Conservation (phyloP, 1,140 invertebrate genomes). For the Pseudomyrmex cubaensis region DNA sequence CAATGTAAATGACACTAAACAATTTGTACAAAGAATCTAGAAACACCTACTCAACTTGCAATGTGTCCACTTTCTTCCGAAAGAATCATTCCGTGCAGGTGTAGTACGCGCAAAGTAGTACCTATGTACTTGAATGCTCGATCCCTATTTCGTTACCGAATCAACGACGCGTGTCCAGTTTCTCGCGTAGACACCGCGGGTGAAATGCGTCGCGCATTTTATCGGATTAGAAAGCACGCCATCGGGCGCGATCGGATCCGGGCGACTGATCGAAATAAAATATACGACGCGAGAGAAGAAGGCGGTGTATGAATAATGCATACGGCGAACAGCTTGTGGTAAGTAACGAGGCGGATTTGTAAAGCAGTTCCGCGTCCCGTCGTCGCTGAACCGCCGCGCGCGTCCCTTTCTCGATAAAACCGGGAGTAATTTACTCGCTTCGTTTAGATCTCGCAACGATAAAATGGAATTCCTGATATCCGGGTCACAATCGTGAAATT, state of each 20-base stretch:
- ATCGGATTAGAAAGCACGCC: slow-evolving; percentile 69
- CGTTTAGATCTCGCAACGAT: slow-evolving; percentile 33
- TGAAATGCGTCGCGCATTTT: slow-evolving; percentile 66
- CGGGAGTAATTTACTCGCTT: slow-evolving; percentile 67
- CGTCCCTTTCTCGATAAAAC: slow-evolving; percentile 52
- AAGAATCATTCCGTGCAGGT: slow-evolving; percentile 50
- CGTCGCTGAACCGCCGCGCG: slow-evolving; percentile 20
- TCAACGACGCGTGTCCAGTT: slow-evolving; percentile 60
- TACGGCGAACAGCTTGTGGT: slow-evolving; percentile 62
- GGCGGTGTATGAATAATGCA: slow-evolving; percentile 71
- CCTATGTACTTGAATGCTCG: background rate
- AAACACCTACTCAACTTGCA: background rate
- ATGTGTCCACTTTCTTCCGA: background rate
- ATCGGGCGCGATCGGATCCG: slow-evolving; percentile 45
- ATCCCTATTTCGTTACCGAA: slow-evolving; percentile 66
- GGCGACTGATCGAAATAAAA: slow-evolving; percentile 67
- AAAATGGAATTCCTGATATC: slow-evolving; percentile 57
- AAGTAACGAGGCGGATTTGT: slow-evolving; percentile 74
- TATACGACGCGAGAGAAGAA: slow-evolving; percentile 66
- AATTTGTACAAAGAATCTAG: too few species aligned
- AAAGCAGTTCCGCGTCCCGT: slow-evolving; percentile 62
- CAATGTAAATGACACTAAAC: background rate
- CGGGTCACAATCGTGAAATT: slow-evolving; percentile 51
- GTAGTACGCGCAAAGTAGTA: slow-evolving; percentile 32
- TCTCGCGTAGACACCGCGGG: background rate